Conservation (phyloP, 2,888 invertebrate genomes). For the Platycnemis pennipes region DNA sequence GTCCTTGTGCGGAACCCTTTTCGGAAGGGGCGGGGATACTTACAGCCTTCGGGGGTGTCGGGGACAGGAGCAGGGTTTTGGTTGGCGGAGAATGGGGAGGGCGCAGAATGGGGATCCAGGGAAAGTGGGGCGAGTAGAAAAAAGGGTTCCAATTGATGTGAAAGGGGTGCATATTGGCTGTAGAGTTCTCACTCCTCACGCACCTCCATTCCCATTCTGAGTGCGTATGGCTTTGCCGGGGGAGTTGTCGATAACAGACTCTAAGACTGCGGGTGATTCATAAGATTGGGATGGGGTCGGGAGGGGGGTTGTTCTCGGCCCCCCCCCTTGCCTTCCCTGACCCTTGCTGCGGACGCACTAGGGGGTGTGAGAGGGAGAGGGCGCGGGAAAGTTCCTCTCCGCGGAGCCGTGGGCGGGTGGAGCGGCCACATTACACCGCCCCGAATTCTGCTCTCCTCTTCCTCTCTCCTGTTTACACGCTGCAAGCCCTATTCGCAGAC, state of each 20-base stretch:
- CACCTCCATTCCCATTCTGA: neutral
- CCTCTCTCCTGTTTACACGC: neutral
- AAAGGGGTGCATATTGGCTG: constrained; percentile 49
- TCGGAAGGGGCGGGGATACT: neutral
- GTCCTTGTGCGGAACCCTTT: neutral
- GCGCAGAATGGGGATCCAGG: neutral
- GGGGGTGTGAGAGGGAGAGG: too few species aligned
- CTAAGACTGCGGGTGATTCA: constrained; percentile 46
- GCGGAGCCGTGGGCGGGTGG: too few species aligned
- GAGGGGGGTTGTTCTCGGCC: neutral
- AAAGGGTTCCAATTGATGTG: constrained; percentile 63
- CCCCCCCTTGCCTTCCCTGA: too few species aligned
- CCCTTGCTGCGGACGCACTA: too few species aligned
- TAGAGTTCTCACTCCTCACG: neutral
- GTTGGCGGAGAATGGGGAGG: neutral
- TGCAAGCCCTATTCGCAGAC: neutral
- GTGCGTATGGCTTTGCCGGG: neutral
- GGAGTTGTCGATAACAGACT: constrained; percentile 62
- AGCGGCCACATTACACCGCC: too few species aligned
- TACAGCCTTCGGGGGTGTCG: neutral
- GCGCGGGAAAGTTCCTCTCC: too few species aligned
- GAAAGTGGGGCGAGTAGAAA: constrained; percentile 4
- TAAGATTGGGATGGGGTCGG: constrained; percentile 44
- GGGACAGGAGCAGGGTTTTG: neutral
- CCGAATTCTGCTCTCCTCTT: too few species aligned